Evolutionary conservation across 2,113 vertebrate species (phyloP).

Genomic region (Equus quagga): DNA sequence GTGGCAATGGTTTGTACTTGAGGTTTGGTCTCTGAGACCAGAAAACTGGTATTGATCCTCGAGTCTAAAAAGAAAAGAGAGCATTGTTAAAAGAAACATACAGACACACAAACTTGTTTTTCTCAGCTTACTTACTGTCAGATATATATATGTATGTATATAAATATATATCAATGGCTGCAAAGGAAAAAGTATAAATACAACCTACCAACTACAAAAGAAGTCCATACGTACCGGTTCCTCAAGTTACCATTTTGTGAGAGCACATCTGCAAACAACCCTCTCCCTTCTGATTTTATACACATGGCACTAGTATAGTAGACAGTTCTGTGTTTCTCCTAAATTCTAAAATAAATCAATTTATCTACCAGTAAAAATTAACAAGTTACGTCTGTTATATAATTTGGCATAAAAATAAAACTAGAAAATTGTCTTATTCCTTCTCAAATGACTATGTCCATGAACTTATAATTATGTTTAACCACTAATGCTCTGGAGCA

Average conservation of each 20-base stretch:
- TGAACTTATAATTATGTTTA: not conserved
- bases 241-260: not conserved
- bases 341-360: slow-evolving; percentile 58
- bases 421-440: not conserved
- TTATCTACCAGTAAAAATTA: slow-evolving; percentile 18
- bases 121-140: not conserved
- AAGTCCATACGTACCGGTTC: not conserved
- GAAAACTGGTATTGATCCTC: slow-evolving; percentile 97
- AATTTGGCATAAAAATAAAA: not conserved
- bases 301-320: not conserved
- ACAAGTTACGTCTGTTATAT: not conserved
- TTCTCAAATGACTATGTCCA: not conserved
- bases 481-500: not conserved
- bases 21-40: slow-evolving; percentile 99
- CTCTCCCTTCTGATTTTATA: not conserved
- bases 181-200: not conserved
- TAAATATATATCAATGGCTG: not conserved
- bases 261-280: not conserved
- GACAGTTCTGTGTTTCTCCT: not conserved
- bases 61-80: slow-evolving; percentile 88
- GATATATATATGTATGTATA: not conserved
- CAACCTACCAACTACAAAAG: not conserved
- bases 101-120: not conserved
- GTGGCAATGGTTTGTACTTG: slow-evolving; percentile 96
- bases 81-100: not conserved